Base-by-base conservation (phyloP, 2,888 invertebrate species). In the Epicampocera succincta region DNA sequence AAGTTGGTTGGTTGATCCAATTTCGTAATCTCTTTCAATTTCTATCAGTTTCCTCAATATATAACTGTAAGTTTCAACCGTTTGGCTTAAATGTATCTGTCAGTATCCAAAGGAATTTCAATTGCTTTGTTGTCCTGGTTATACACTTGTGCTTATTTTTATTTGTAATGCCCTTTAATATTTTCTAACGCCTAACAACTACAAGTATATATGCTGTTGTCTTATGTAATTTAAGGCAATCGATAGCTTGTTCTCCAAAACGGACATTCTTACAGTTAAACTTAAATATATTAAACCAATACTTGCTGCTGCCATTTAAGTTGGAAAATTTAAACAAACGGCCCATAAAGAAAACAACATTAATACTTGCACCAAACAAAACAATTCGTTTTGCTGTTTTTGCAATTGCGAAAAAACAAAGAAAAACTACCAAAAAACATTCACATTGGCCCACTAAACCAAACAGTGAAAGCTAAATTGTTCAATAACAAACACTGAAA, bases 361-460 rank as follows among this genome's bases (percentile, higher is more conserved):
- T 33, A 46, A 68, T 29, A 52, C 8, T 1, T 52, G 9, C 25
- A n/a, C 29, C 17, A 66, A 25, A 52, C 15, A 29, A 5, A 50
- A 9, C 6, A 52, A 54, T 29, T 63, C 15, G 33, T 52, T 42
- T 11, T 15, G 25, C 61, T 33, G 6, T 40, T 74, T 61, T 58
- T 52, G 19, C 25, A n/a, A n/a, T 58, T 65, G 40, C 38, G 29
- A 46, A 50, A 40, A 33, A 12, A 38, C n/a, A 44, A 66, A 15
- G 21, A 76, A 38, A 61, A 58, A 25, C n/a, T 5, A 8, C 44
- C 11, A 21, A 68, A 29, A 13, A 80, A 63, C 74, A 82, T 82
- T 82, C 71, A 75, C 82, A 82, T 82, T 82, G 82, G 82, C 82
- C 78, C 50, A 82, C 78, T 82, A 82, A 82, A 78, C 74, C 29